A percentile compares a stretch with the other conserved stretches of the same genome.
Evolutionary conservation across 2,888 invertebrate genomes (phyloP).

Genomic region (Seladonia tumulorum): DNA sequence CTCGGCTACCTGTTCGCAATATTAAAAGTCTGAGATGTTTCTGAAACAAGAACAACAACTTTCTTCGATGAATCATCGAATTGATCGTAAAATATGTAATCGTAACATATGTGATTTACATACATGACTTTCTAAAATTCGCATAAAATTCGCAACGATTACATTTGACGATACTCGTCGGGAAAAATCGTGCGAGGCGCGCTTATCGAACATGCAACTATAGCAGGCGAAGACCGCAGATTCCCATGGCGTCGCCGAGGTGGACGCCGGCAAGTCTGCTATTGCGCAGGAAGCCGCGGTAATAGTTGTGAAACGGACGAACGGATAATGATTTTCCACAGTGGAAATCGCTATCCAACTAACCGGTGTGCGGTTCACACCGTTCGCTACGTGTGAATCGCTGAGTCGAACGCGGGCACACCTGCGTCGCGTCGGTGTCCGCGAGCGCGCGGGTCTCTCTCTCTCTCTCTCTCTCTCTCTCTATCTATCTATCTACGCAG

Average conservation of each 20-base stretch:
- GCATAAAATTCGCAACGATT: not conserved
- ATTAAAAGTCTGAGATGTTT: no score
- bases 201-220: not conserved
- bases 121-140: no score
- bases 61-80: not conserved
- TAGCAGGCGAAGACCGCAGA: not conserved
- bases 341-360: slow-evolving; percentile 53
- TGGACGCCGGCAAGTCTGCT: slow-evolving; percentile 36
- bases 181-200: not conserved
- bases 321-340: slow-evolving; percentile 56
- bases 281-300: slow-evolving; percentile 40
- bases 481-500: slow-evolving; percentile 22
- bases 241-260: slow-evolving; percentile 59
- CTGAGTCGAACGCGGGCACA: slow-evolving; percentile 45
- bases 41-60: not conserved
- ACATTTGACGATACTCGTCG: not conserved
- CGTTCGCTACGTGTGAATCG: slow-evolving; percentile 56
- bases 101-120: not conserved
- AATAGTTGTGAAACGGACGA: slow-evolving; percentile 59
- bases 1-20: not conserved
- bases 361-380: slow-evolving; percentile 43
- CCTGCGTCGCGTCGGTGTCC: slow-evolving; percentile 45
- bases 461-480: no score
- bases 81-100: not conserved
- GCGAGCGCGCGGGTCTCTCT: slow-evolving; percentile 38